A percentile compares a stretch with the other conserved stretches of the same genome.
These are phyloP conservation scores for Cromileptes altivelis DNA, from an alignment of 2,113 vertebrate species.

Conservation along the genomic window DNA sequence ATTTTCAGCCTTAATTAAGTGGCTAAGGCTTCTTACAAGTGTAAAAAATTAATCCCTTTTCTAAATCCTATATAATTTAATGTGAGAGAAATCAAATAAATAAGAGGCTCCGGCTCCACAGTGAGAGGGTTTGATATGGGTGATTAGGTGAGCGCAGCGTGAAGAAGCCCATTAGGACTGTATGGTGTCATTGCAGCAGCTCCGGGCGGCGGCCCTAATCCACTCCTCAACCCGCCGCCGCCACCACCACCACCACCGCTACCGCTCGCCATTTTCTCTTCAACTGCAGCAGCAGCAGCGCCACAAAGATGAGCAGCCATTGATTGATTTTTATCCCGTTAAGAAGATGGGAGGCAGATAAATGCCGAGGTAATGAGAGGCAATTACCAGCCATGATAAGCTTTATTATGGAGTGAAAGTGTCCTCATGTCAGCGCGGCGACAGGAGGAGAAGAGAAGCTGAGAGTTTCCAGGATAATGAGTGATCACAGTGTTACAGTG, in stretches of 20 bases:
- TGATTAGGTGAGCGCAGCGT: conserved; percentile 84
- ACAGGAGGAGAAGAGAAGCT: not conserved
- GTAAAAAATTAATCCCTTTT: conserved; percentile 83
- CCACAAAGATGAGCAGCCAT: conserved; percentile 38
- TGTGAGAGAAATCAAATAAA: conserved; percentile 85
- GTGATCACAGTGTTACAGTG: not conserved
- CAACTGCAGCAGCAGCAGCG: not conserved
- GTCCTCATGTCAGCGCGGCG: conserved; percentile 25
- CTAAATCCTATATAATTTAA: conserved; percentile 86
- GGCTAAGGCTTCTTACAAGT: conserved; percentile 81
- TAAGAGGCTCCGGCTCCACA: conserved; percentile 71
- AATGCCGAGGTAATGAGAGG: conserved; percentile 75
- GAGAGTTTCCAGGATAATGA: conserved; percentile 28
- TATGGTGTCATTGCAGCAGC: conserved; percentile 78
- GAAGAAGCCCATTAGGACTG: conserved; percentile 84
- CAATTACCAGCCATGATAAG: conserved; percentile 76
- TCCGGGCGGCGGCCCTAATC: conserved; percentile 73
- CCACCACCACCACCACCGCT: not conserved
- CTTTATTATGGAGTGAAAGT: conserved; percentile 66
- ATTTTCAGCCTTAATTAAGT: conserved; percentile 86
- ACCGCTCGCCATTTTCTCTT: conserved; percentile 32
- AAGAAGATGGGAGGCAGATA: conserved; percentile 77
- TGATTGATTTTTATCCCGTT: conserved; percentile 79
- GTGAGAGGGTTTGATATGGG: conserved; percentile 83
- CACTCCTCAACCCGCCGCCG: conserved; percentile 44